Evolutionary conservation across 2,797 vertebrate genomes (phyloP).

Genomic region (Neosilurus mollespiculum): DNA sequence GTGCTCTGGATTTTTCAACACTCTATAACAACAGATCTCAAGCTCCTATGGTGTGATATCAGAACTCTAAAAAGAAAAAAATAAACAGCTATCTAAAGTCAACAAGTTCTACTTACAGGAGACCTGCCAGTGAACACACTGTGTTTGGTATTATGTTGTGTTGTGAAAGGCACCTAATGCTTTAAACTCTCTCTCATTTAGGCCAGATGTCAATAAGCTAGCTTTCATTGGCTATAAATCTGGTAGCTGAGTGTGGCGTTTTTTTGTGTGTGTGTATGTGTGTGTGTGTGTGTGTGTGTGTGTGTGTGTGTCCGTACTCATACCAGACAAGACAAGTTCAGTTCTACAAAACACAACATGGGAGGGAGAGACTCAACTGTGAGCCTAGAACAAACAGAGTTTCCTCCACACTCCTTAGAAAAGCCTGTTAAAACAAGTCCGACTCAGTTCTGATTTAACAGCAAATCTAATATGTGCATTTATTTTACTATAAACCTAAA

Average conservation of each 20-base stretch:
- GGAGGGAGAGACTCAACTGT: slow-evolving; percentile 25
- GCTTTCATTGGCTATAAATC: slow-evolving; percentile 20
- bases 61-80: not conserved
- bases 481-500: not conserved
- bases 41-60: slow-evolving; percentile 6
- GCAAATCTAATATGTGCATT: not conserved
- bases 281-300: slow-evolving; percentile 7
- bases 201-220: slow-evolving; percentile 16
- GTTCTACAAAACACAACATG: slow-evolving; percentile 10
- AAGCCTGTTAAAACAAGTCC: slow-evolving; percentile 34
- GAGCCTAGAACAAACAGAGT: slow-evolving; percentile 26
- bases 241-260: slow-evolving; percentile 7
- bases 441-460: slow-evolving; percentile 12
- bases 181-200: slow-evolving; percentile 32
- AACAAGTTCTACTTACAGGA: slow-evolving; percentile 27
- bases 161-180: slow-evolving; percentile 15
- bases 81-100: slow-evolving; percentile 22
- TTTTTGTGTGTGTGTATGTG: not conserved
- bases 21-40: slow-evolving; percentile 11
- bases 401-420: slow-evolving; percentile 5
- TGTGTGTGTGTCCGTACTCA: slow-evolving; percentile 34
- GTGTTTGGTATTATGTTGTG: not conserved
- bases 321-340: slow-evolving; percentile 36
- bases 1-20: not conserved
- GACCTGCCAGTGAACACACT: slow-evolving; percentile 11